Evolutionary conservation across 2,113 vertebrate species (phyloP).

Genomic region (Scytalopus superciliaris): DNA sequence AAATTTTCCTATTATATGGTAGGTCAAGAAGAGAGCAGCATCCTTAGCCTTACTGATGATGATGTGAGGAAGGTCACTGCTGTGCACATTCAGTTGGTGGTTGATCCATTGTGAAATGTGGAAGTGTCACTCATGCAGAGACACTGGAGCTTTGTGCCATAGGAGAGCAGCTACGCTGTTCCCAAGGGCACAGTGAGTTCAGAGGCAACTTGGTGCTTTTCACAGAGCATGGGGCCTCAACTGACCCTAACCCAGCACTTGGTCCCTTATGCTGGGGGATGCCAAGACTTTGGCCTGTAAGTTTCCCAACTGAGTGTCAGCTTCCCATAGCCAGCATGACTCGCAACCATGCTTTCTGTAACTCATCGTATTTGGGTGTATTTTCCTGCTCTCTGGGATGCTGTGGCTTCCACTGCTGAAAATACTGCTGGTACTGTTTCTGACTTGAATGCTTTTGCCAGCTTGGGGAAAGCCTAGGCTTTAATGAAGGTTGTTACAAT

Average conservation of each 20-base stretch:
- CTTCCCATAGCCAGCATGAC: background rate
- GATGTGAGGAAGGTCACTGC: background rate
- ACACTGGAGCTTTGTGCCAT: background rate
- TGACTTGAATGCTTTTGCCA: background rate
- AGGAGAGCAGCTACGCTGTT: rapidly evolving
- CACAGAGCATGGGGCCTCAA: rapidly evolving
- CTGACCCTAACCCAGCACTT: rapidly evolving
- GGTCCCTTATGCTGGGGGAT: background rate
- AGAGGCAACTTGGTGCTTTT: background rate
- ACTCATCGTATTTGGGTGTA: background rate
- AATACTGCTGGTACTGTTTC: background rate
- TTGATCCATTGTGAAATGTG: background rate
- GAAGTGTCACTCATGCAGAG: background rate
- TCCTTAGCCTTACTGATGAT: background rate
- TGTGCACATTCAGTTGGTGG: rapidly evolving
- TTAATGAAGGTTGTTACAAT: background rate
- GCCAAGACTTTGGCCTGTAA: background rate
- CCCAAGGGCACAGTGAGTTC: background rate
- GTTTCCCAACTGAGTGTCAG: rapidly evolving
- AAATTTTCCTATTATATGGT: background rate
- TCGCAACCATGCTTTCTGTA: background rate
- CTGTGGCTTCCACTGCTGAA: background rate
- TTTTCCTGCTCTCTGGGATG: background rate
- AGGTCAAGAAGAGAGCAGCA: background rate
- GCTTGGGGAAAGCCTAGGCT: background rate